Conservation (phyloP, 53 echinoderm and acorn worm species). For the Patiria pectinifera region DNA sequence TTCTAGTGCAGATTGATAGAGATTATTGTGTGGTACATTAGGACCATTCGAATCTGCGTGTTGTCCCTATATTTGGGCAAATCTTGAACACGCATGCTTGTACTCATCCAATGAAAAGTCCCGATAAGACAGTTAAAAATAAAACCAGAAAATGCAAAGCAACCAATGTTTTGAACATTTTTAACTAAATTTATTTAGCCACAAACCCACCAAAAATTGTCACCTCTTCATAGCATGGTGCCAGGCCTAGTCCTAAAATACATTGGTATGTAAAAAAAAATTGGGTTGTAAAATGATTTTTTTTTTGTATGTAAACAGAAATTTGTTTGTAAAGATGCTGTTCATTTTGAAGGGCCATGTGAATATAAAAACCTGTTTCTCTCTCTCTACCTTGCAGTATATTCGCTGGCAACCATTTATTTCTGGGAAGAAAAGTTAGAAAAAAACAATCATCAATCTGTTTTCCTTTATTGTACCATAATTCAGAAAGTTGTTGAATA, state of each 20-base stretch:
- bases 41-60: no score
- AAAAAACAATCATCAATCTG: no score
- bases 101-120: no score
- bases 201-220: background rate
- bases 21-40: background rate
- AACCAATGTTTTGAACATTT: background rate
- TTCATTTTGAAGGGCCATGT: background rate
- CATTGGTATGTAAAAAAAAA: no score
- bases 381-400: background rate
- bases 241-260: background rate
- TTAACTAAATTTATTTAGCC: no score
- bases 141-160: background rate
- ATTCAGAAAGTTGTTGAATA: background rate
- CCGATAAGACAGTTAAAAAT: no score
- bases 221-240: background rate
- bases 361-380: background rate
- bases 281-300: no score
- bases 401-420: background rate
- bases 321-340: background rate
- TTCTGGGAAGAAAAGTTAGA: no score
- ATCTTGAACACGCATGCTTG: no score
- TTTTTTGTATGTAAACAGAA: no score
- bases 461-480: no score
- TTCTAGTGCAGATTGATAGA: background rate
- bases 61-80: no score